These are phyloP conservation scores for Pachypanchax playfairii DNA, from an alignment of 2,113 vertebrate genomes.

Conservation along the genomic window DNA sequence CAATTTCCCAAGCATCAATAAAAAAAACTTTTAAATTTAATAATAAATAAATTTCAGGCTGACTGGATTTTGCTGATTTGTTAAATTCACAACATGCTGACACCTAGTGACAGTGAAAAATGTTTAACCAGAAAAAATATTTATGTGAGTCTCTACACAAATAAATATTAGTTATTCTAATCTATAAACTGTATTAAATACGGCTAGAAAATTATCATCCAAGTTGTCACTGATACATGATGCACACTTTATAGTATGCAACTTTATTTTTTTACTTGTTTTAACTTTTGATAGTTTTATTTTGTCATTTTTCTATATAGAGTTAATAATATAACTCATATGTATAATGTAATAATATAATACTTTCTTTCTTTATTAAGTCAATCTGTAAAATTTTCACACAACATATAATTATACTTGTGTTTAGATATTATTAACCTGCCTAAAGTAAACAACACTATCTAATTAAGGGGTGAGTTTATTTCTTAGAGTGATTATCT, in stretches of 20 bases:
- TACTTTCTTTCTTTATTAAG: background rate
- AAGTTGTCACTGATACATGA: background rate
- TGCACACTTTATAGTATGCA: background rate
- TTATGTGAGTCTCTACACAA: background rate
- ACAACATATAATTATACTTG: background rate
- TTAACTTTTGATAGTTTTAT: background rate
- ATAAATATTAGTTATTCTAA: no score
- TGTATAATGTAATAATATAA: no score
- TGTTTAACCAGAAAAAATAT: background rate
- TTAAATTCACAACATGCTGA: background rate
- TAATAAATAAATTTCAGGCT: no score
- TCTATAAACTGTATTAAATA: no score
- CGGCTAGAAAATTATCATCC: background rate
- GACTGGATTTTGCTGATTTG: no score
- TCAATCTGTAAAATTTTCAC: background rate
- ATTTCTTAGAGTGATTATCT: background rate
- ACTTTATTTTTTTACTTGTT: background rate
- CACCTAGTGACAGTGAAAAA: background rate
- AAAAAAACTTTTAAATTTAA: no score
- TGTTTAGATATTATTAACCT: background rate
- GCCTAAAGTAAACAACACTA: background rate
- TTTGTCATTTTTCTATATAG: background rate
- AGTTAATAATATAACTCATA: slow-evolving; percentile 12
- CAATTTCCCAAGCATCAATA: no score
- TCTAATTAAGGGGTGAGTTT: background rate